Percentiles rank a stretch among this genome's conserved stretches.
These are phyloP conservation scores for Aphaenogaster rudis DNA, from an alignment of 1,140 invertebrate species.

Conservation along the genomic window DNA sequence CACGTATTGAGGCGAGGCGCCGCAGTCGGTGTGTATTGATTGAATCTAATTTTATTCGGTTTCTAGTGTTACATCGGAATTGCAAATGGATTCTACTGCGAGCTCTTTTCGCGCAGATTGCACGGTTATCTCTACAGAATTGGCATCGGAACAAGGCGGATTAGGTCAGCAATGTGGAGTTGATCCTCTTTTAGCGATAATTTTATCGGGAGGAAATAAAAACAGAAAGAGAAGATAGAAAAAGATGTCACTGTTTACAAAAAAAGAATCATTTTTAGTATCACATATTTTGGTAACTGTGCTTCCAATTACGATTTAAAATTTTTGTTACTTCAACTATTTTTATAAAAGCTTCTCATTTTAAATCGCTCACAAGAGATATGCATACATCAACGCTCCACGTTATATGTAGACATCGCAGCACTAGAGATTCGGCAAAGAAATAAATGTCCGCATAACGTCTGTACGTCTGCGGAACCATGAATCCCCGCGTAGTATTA, in stretches of 20 bases:
- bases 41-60: constrained; percentile 58
- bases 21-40: constrained; percentile 30
- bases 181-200: constrained; percentile 14
- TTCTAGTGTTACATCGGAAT: constrained; percentile 50
- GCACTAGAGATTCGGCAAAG: constrained; percentile 24
- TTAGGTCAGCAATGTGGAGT: constrained; percentile 31
- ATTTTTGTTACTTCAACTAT: background rate
- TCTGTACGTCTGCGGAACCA: constrained; percentile 21
- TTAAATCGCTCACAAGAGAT: background rate
- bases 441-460: constrained; percentile 36
- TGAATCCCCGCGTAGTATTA: constrained; percentile 62
- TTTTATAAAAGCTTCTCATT: background rate
- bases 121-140: constrained; percentile 32
- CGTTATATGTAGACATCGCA: background rate
- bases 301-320: background rate
- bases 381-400: background rate
- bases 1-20: constrained; percentile 22
- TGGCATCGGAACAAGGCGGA: constrained; percentile 27
- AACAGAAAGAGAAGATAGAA: background rate
- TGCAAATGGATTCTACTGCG: constrained; percentile 29
- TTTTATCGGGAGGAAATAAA: background rate
- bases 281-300: background rate
- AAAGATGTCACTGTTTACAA: background rate
- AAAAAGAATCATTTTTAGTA: background rate
- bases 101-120: constrained; percentile 30